Conservation (phyloP, 2,797 vertebrate species). For the Molothrus aeneus region DNA sequence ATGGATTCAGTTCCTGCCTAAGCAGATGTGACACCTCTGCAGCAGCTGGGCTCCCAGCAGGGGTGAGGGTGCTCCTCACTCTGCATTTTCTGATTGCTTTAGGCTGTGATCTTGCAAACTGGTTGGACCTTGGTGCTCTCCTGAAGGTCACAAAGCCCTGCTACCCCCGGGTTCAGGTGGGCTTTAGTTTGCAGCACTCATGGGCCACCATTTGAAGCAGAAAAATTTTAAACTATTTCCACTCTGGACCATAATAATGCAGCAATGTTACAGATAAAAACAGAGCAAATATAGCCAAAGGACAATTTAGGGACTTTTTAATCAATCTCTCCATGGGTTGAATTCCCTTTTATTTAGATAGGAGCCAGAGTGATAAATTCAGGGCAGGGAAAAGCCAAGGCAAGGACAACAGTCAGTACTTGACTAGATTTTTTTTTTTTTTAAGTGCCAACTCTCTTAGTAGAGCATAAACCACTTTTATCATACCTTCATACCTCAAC, state of each 20-base stretch:
- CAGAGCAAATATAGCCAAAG: conserved; percentile 8
- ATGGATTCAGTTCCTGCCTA: background rate
- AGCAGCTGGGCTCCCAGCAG: background rate
- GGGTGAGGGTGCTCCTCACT: background rate
- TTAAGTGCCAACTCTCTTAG: background rate
- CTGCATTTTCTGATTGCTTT: background rate
- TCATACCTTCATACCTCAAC: background rate
- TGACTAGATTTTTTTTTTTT: background rate
- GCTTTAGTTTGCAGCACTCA: background rate
- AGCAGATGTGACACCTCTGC: background rate
- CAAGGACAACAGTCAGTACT: background rate
- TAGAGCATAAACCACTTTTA: background rate
- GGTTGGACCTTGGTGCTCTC: background rate
- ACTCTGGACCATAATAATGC: background rate
- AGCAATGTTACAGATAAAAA: conserved; percentile 16
- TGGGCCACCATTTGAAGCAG: background rate
- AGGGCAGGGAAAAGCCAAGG: conserved; percentile 26
- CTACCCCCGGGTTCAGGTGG: fast-evolving
- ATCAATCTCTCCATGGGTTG: background rate
- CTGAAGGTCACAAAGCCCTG: background rate
- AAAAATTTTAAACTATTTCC: conserved; percentile 9
- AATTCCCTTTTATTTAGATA: background rate
- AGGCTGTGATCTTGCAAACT: background rate
- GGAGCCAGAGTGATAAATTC: background rate
- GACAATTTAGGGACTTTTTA: background rate